Percentiles rank a stretch among this genome's conserved stretches.
These are phyloP conservation scores for Miniopterus natalensis DNA, from an alignment of 2,113 vertebrate genomes.

Conservation along the genomic window DNA sequence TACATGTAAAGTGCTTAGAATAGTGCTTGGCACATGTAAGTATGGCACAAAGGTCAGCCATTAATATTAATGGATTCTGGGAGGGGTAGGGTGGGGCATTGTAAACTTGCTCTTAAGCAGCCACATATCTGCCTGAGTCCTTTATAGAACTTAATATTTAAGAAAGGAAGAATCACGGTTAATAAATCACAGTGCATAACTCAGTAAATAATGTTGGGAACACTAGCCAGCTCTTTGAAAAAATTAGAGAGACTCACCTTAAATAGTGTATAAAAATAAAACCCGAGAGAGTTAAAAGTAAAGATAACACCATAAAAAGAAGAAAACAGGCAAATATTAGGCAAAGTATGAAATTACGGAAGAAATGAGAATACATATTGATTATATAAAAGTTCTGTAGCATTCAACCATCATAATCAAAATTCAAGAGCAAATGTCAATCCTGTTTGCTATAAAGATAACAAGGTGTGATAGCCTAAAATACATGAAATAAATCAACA, in stretches of 20 bases:
- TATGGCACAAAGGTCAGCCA: not conserved
- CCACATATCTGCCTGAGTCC: not conserved
- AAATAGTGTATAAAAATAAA: not conserved
- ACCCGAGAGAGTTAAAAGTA: not conserved
- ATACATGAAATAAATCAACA: not conserved
- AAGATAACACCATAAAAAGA: not conserved
- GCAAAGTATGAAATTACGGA: conserved; percentile 12
- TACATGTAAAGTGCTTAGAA: not conserved
- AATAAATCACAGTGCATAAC: not conserved
- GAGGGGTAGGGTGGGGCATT: not conserved
- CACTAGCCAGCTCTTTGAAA: not conserved
- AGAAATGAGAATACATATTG: not conserved
- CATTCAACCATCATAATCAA: not conserved
- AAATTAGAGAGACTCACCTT: not conserved
- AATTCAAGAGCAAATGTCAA: not conserved
- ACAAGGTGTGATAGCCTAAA: not conserved
- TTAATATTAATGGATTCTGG: not conserved
- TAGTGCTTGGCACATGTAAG: not conserved
- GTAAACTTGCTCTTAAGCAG: not conserved
- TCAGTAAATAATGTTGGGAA: not conserved
- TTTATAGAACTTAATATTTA: not conserved
- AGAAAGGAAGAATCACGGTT: not conserved
- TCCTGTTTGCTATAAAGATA: not conserved
- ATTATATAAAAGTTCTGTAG: not conserved
- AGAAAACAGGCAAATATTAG: not conserved